These are phyloP conservation scores for Paracanthobrama guichenoti DNA, from an alignment of 2,113 vertebrate species.

Conservation along the genomic window DNA sequence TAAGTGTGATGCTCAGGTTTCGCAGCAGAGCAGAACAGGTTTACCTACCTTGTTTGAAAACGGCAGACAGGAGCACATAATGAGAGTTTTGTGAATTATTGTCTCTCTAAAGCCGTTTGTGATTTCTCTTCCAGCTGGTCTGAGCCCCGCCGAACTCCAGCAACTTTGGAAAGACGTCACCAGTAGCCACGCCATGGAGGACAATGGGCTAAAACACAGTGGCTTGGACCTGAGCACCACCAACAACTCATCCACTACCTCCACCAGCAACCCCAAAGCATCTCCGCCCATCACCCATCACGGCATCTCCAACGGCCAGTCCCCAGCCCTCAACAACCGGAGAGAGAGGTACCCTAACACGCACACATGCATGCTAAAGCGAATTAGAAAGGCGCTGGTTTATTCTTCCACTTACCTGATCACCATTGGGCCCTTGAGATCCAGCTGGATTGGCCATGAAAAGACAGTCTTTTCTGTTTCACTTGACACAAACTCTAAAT, in stretches of 20 bases:
- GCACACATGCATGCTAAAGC: neutral
- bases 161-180: conserved; percentile 99
- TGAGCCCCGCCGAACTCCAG: conserved; percentile 98
- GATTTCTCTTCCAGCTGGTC: conserved; percentile 78
- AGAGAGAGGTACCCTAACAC: conserved; percentile 86
- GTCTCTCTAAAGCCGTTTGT: conserved; percentile 16
- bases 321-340: conserved; percentile 91
- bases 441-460: neutral
- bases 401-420: neutral
- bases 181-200: conserved; percentile 87
- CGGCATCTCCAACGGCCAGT: conserved; percentile 97
- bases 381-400: neutral
- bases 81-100: neutral
- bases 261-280: conserved; percentile 96
- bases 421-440: conserved; percentile 6
- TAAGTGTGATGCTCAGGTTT: conserved; percentile 42
- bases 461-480: neutral
- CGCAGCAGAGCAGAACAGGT: conserved; percentile 43
- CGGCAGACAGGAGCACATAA: neutral
- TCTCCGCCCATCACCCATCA: conserved; percentile 98
- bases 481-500: neutral
- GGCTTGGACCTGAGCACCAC: conserved; percentile 97
- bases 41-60: conserved; percentile 10
- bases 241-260: conserved; percentile 97
- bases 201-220: conserved; percentile 88